Evolutionary conservation across 2,113 vertebrate species (phyloP).

Genomic region (Myrmophylax atrothorax): DNA sequence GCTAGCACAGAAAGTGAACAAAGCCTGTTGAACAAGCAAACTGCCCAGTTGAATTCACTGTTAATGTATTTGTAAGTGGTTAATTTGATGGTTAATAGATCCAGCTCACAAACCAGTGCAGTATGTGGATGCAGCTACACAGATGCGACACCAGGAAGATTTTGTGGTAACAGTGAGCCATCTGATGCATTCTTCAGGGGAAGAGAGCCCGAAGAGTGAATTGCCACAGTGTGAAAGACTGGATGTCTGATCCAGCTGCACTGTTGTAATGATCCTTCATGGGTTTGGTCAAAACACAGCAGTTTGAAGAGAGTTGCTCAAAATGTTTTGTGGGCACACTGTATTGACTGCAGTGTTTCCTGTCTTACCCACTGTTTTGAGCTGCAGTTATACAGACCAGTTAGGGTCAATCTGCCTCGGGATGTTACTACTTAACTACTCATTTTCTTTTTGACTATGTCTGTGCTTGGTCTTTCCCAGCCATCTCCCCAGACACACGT

Average conservation of each 20-base stretch:
- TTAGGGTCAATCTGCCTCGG: not conserved
- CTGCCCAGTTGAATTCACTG: not conserved
- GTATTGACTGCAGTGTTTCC: not conserved
- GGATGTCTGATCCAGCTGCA: rapidly evolving
- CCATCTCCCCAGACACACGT: rapidly evolving
- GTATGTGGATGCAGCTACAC: not conserved
- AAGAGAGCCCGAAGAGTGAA: not conserved
- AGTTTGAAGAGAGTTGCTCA: not conserved
- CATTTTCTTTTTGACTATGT: not conserved
- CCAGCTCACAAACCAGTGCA: not conserved
- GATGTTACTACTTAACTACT: not conserved
- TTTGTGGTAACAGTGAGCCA: rapidly evolving
- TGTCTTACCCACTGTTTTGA: not conserved
- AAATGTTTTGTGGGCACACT: not conserved
- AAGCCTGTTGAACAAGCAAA: not conserved
- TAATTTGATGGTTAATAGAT: not conserved
- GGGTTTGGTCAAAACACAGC: not conserved
- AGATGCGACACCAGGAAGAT: not conserved
- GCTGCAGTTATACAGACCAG: not conserved
- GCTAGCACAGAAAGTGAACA: not conserved
- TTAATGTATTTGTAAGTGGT: not conserved
- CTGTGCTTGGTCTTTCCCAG: not conserved
- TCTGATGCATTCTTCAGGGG: not conserved
- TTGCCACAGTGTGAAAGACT: not conserved
- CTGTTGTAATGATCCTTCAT: not conserved